Conservation (phyloP, 2,888 invertebrate species). For the Melanotus villosus region DNA sequence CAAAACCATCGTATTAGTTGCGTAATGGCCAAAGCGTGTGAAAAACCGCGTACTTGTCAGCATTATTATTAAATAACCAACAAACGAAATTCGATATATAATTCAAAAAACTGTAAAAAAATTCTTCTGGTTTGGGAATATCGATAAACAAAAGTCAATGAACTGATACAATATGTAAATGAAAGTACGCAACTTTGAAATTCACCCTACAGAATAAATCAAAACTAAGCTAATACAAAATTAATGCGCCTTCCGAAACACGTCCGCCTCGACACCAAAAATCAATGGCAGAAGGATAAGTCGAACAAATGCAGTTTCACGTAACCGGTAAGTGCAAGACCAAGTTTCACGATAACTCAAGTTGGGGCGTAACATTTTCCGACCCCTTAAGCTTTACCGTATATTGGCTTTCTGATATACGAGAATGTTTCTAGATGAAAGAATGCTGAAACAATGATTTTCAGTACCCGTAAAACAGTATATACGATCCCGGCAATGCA, state of each 20-base stretch:
- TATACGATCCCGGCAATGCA: too few relatives aligned
- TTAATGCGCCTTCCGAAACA: constrained; percentile 33
- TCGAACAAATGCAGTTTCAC: constrained; percentile 11
- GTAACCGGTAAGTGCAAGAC: constrained; percentile 16
- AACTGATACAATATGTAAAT: constrained; percentile 15
- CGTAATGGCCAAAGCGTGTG: too few relatives aligned
- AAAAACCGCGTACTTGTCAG: too few relatives aligned
- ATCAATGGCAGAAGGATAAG: constrained; percentile 4
- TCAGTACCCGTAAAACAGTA: too few relatives aligned
- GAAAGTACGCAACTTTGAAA: constrained; percentile 19
- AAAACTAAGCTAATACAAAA: constrained; percentile 30
- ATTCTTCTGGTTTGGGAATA: constrained; percentile 1
- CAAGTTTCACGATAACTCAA: constrained; percentile 9
- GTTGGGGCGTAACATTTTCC: constrained; percentile 9
- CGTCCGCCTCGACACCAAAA: not conserved
- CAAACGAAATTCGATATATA: too few relatives aligned
- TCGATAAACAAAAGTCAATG: constrained; percentile 14
- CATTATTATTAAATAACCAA: too few relatives aligned
- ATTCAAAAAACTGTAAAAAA: too few relatives aligned
- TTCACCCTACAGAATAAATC: constrained; percentile 38
- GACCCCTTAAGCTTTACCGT: not conserved
- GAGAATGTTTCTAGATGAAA: not conserved
- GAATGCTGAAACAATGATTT: too few relatives aligned
- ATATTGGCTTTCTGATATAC: constrained; percentile 3
- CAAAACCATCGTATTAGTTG: too few relatives aligned